Conservation (phyloP, 1,140 invertebrate genomes). For the Anastrepha ludens region DNA sequence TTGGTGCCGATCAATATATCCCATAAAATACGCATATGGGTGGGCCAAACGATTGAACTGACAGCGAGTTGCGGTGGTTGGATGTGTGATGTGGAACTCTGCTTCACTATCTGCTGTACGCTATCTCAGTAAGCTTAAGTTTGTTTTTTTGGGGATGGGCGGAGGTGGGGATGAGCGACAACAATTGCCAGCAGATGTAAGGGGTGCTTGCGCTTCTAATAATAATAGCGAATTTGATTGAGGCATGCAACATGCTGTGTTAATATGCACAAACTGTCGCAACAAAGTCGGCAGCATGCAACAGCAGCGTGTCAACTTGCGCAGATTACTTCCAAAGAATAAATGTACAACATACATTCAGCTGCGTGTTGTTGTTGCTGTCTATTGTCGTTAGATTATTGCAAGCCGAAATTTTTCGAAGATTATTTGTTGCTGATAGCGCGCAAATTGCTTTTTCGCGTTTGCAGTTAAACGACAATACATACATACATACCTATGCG, state of each 20-base stretch:
- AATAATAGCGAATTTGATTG: constrained; percentile 47
- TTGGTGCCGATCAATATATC: constrained; percentile 15
- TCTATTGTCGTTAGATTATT: constrained; percentile 32
- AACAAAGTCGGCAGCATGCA: neutral
- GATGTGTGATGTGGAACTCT: neutral
- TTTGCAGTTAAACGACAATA: neutral
- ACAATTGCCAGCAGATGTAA: neutral
- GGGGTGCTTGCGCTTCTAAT: constrained; percentile 31
- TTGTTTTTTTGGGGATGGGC: neutral
- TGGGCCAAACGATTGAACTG: constrained; percentile 1
- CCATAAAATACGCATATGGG: constrained; percentile 52
- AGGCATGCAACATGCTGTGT: constrained; percentile 51
- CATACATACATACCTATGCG: neutral
- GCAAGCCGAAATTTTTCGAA: constrained; percentile 26
- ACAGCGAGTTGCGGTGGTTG: neutral
- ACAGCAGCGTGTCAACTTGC: constrained; percentile 10
- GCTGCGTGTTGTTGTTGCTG: neutral
- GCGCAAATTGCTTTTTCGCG: constrained; percentile 49
- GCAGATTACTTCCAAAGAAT: constrained; percentile 4
- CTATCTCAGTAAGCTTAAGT: neutral
- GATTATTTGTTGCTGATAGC: constrained; percentile 28
- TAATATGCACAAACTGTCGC: constrained; percentile 45
- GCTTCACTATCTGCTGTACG: neutral
- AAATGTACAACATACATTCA: neutral
- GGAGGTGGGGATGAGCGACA: neutral